phyloP scores from a whole-genome alignment of 2,113 vertebrate genomes.

The Echinops telfairi region DNA sequence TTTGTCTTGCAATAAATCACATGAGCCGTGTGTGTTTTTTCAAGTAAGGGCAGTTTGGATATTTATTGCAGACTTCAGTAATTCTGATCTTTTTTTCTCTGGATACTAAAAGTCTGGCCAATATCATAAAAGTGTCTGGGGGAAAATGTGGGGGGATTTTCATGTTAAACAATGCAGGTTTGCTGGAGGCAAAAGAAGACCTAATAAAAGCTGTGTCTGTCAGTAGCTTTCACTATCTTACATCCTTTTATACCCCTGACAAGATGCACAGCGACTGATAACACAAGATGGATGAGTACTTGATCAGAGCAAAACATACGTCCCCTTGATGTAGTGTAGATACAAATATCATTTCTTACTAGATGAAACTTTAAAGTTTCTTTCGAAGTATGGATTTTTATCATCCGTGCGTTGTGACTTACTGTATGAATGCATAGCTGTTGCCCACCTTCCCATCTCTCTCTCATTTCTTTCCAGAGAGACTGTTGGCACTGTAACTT shows the following conservation, averaged over 20 bases:
- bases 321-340: background rate
- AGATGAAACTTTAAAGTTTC: background rate
- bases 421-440: background rate
- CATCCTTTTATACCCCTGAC: conserved; percentile 58
- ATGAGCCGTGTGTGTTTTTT: conserved; percentile 72
- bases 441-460: conserved; percentile 46
- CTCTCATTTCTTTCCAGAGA: conserved; percentile 19
- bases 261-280: conserved; percentile 72
- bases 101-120: conserved; percentile 86
- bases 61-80: conserved; percentile 85
- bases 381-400: conserved; percentile 50
- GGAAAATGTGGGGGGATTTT: conserved; percentile 83
- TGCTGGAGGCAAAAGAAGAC: background rate
- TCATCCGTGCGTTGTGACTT: conserved; percentile 19
- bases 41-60: conserved; percentile 84
- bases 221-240: conserved; percentile 64
- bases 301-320: conserved; percentile 60
- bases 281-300: conserved; percentile 63
- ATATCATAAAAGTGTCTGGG: conserved; percentile 85
- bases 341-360: conserved; percentile 67
- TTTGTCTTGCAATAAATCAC: conserved; percentile 90
- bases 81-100: conserved; percentile 87
- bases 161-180: conserved; percentile 77
- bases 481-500: background rate
- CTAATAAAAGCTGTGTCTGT: conserved; percentile 65